Conservation (phyloP, 2,888 invertebrate species). For the Noctua janthina region DNA sequence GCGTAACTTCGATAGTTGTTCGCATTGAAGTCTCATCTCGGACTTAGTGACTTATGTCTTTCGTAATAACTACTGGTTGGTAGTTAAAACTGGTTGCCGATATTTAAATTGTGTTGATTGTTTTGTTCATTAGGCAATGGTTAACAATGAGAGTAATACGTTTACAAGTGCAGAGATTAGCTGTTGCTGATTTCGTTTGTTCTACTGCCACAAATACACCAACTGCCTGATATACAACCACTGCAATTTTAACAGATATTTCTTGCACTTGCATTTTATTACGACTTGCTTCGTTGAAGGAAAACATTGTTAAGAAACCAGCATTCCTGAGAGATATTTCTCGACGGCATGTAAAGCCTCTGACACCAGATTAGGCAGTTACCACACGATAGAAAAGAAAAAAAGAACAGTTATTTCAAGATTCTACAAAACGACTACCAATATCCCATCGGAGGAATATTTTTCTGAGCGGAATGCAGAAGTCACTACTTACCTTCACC, state of each 20-base stretch:
- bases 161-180: slow-evolving; percentile 49
- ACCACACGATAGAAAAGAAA: too few relatives aligned
- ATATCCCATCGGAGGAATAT: background rate
- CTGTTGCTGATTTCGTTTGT: slow-evolving; percentile 18
- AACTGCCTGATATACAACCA: background rate
- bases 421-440: background rate
- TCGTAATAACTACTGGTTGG: slow-evolving; percentile 38
- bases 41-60: slow-evolving; percentile 48
- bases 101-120: slow-evolving; percentile 49
- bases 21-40: slow-evolving; percentile 70
- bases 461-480: slow-evolving; percentile 14
- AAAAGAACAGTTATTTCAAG: background rate
- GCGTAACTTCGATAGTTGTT: slow-evolving; percentile 69
- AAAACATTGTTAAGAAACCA: too few relatives aligned
- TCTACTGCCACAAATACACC: slow-evolving; percentile 40
- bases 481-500: background rate
- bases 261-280: too few relatives aligned
- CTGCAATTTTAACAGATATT: background rate
- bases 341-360: too few relatives aligned
- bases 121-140: slow-evolving; percentile 44
- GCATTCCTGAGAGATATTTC: too few relatives aligned
- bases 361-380: too few relatives aligned
- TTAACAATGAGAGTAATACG: slow-evolving; percentile 44
- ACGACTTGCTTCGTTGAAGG: too few relatives aligned
- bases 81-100: slow-evolving; percentile 49